Evolutionary conservation across 1,140 invertebrate genomes (phyloP), one percentile per base, ranked within the genome.

Genomic region (Thaumatotibia leucotreta): DNA sequence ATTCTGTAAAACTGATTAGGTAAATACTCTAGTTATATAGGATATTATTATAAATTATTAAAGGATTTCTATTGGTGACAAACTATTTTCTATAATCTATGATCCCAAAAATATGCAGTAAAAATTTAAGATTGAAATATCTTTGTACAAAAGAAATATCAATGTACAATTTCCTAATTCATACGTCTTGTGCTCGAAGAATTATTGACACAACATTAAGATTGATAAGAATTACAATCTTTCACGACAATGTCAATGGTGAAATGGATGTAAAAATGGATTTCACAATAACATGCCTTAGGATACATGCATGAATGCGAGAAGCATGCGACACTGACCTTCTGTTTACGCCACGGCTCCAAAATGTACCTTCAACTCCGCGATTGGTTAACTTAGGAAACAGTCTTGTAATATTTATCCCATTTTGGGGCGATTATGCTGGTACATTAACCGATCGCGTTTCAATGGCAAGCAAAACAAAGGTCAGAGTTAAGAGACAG

Each of bases 401-500:
- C n/a, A 10, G 17, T 24, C 22, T 9, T 23, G 9, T 11, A n/a
- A 39, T 39, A n/a, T 4, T n/a, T 39, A 14, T 39, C 35, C n/a
- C 35, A 11, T 17, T 20, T 17, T 8, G 17, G 8, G 39, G 17
- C 6, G 17, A 45, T 8, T 6, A n/a, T n/a, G n/a, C 6, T n/a
- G 6, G 8, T 45, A 5, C 27, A 2, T n/a, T 20, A 45, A 45
- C 39, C 39, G 39, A 45, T 45, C 39, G 17, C 39, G 35, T 45
- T 45, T 33, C 1, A 62, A 20, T 10, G 14, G 58, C 22, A 50
- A 24, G 65, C 75, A 77, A 78, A 81, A 79, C 71, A 79, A 80
- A 66, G 79, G 83, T 73, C 83, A 82, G 82, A 69, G 73, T 72
- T 72, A n/a, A 54, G 63, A 70, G 70, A 68, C 35, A 67, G 66